phyloP scores from a whole-genome alignment of 1,140 invertebrate genomes.

The Drosophila chauvacae region DNA sequence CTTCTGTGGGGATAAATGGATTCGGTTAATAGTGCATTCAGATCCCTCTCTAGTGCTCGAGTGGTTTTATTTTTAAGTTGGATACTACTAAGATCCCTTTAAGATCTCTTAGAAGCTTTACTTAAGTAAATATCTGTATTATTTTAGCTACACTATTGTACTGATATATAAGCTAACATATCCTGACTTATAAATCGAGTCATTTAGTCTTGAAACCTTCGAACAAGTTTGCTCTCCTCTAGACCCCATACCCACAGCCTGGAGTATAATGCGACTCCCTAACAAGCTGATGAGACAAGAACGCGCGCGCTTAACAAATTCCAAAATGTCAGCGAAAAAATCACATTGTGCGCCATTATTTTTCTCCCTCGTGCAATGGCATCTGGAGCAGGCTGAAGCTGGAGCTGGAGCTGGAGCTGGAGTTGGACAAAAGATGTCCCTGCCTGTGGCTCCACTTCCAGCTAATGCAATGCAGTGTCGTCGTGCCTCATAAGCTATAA shows the following conservation, averaged over 20 bases:
- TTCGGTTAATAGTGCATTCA: not conserved
- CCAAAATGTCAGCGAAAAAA: conserved; percentile 82
- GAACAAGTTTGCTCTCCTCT: not conserved
- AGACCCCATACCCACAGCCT: not conserved
- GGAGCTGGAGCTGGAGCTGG: not conserved
- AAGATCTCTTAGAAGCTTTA: no score
- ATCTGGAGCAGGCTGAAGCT: conserved; percentile 47
- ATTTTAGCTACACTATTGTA: no score
- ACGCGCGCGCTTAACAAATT: conserved; percentile 83
- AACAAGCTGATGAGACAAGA: conserved; percentile 84
- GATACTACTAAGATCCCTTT: not conserved
- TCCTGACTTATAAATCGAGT: no score
- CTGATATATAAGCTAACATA: not conserved
- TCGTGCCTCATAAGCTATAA: conserved; percentile 79
- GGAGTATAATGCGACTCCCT: conserved; percentile 56
- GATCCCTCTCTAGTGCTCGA: not conserved
- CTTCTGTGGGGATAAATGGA: not conserved
- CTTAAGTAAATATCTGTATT: no score
- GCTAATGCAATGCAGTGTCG: conserved; percentile 78
- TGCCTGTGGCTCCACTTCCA: conserved; percentile 7
- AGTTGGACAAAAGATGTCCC: conserved; percentile 7
- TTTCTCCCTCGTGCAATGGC: conserved; percentile 31
- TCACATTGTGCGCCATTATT: conserved; percentile 84
- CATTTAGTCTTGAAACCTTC: not conserved
- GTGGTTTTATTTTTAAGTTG: not conserved